Evolutionary conservation across 2,113 vertebrate genomes (phyloP).

Genomic region (Eidolon helvum): DNA sequence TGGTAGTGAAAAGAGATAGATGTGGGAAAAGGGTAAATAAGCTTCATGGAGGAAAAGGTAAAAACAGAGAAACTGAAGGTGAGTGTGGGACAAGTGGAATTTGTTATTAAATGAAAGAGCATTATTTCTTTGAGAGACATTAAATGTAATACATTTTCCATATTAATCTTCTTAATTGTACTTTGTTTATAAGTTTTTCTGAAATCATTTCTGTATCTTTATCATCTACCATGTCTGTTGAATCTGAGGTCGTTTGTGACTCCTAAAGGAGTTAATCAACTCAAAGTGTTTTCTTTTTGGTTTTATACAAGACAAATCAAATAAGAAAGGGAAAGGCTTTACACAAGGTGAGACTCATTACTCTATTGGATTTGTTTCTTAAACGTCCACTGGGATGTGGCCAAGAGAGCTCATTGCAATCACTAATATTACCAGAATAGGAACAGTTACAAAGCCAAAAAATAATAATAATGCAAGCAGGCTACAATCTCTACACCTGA

Average conservation of each 20-base stretch:
- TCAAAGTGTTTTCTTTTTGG: background rate
- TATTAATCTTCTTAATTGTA: background rate
- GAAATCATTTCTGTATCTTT: background rate
- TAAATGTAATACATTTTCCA: background rate
- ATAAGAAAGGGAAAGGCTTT: background rate
- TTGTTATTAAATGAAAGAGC: background rate
- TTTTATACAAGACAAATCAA: background rate
- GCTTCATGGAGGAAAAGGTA: background rate
- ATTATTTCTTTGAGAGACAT: background rate
- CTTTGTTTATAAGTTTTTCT: background rate
- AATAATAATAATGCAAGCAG: background rate
- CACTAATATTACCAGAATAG: background rate
- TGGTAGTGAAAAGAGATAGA: background rate
- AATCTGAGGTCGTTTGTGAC: background rate
- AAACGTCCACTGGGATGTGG: background rate
- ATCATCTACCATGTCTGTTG: background rate
- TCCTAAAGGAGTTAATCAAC: background rate
- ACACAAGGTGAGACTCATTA: background rate
- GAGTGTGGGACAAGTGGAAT: background rate
- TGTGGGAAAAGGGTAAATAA: background rate
- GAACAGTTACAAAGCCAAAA: background rate
- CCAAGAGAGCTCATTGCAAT: background rate
- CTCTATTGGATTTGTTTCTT: background rate
- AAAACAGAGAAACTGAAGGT: constrained; percentile 1
- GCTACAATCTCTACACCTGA: background rate